Conservation (phyloP, 2,888 invertebrate genomes). For the Eristalis tenax region DNA sequence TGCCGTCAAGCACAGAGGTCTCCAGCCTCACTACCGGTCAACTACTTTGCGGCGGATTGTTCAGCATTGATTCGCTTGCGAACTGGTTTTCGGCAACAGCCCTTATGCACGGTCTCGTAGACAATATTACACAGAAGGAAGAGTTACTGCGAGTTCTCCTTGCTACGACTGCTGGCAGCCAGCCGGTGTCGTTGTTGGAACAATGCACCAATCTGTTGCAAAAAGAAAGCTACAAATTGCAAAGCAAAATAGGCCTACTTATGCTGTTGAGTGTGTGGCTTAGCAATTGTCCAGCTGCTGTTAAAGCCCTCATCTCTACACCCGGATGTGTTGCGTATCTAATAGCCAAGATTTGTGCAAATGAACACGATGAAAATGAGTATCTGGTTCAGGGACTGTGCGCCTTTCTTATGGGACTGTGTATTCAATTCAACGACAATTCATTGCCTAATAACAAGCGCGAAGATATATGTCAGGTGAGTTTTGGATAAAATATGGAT, state of each 20-base stretch:
- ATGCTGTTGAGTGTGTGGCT: conserved; percentile 96
- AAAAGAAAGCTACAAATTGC: conserved; percentile 85
- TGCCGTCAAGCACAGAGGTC: conserved; percentile 92
- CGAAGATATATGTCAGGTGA: conserved; percentile 86
- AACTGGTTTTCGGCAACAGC: conserved; percentile 98
- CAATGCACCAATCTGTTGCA: conserved; percentile 93
- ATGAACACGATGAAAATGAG: conserved; percentile 95
- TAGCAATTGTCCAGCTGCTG: conserved; percentile 90
- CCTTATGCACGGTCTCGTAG: conserved; percentile 93
- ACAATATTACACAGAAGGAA: conserved; percentile 92
- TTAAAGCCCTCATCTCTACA: conserved; percentile 90
- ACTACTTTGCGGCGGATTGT: conserved; percentile 94
- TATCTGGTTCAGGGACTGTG: conserved; percentile 92
- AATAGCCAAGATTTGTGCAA: conserved; percentile 89
- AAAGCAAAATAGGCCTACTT: conserved; percentile 93
- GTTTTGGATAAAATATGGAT: neutral
- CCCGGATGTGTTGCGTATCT: conserved; percentile 92
- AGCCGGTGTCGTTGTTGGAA: conserved; percentile 94
- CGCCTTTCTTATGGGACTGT: conserved; percentile 95
- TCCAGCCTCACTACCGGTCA: conserved; percentile 90
- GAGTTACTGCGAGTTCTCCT: conserved; percentile 94
- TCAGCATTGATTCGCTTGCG: conserved; percentile 92
- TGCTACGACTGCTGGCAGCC: conserved; percentile 90
- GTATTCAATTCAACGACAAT: conserved; percentile 94
- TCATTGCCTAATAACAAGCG: conserved; percentile 88